Evolutionary conservation across 2,797 vertebrate species (phyloP).

Genomic region (Crocodylus rhombifer): DNA sequence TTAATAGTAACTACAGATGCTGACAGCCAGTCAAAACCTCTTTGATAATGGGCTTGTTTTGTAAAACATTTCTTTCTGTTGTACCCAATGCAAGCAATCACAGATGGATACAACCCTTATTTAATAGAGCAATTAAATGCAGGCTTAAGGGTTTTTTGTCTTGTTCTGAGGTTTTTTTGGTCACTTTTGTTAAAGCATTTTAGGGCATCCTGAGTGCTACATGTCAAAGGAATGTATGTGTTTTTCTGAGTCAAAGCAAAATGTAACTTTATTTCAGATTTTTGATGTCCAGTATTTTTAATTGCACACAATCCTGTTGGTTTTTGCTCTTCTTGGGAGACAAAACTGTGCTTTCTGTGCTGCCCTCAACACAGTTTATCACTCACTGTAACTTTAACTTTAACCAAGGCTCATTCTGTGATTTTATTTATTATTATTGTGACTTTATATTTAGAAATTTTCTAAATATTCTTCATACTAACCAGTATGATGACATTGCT

Average conservation of each 20-base stretch:
- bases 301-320: neutral
- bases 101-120: neutral
- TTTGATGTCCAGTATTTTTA: neutral
- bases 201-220: no score
- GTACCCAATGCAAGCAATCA: neutral
- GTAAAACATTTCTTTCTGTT: neutral
- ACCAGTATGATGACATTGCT: no score
- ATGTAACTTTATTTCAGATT: neutral
- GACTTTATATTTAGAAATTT: no score
- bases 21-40: neutral
- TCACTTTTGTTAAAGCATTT: neutral
- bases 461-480: no score
- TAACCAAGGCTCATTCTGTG: no score
- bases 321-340: neutral
- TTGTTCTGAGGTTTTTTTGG: neutral
- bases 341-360: neutral
- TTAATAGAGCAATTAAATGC: rapidly evolving
- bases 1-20: neutral
- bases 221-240: no score
- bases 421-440: no score
- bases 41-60: neutral
- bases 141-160: neutral
- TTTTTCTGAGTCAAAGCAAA: neutral
- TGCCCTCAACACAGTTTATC: neutral
- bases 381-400: neutral